phyloP scores from a whole-genome alignment of 2,113 vertebrate genomes.

The Tinamus guttatus region DNA sequence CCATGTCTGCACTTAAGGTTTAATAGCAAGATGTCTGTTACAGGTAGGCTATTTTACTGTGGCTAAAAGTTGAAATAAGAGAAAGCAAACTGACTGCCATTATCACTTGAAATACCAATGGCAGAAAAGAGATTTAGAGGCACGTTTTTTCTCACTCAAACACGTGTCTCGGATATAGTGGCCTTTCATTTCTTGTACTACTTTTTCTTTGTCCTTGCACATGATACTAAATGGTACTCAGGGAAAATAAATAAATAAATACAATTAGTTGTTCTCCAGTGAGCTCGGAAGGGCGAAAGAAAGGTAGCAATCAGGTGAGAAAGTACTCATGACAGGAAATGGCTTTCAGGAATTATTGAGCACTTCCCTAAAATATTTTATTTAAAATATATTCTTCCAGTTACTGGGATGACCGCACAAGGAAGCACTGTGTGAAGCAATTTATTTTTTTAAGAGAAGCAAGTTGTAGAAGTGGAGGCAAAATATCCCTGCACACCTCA shows the following conservation, averaged over 20 bases:
- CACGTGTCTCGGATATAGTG: neutral
- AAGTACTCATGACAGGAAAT: neutral
- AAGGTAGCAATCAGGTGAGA: neutral
- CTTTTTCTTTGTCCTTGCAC: neutral
- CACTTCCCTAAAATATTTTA: neutral
- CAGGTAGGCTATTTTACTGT: neutral
- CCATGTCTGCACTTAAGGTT: neutral
- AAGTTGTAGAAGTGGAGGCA: neutral
- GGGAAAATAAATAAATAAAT: neutral
- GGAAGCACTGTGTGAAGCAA: neutral
- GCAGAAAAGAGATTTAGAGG: neutral
- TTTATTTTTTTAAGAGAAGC: neutral
- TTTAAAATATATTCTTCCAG: neutral
- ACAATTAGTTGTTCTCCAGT: neutral
- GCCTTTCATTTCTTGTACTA: neutral
- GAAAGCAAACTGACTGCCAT: neutral
- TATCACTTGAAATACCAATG: neutral
- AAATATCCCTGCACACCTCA: neutral
- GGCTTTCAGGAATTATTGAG: neutral
- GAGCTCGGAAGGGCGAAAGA: neutral
- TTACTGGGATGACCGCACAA: neutral
- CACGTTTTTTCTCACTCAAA: neutral
- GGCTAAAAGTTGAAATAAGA: neutral
- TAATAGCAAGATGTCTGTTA: neutral
- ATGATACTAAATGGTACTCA: neutral